Conservation (phyloP, 2,888 invertebrate species). For the Hartigia nigra region DNA sequence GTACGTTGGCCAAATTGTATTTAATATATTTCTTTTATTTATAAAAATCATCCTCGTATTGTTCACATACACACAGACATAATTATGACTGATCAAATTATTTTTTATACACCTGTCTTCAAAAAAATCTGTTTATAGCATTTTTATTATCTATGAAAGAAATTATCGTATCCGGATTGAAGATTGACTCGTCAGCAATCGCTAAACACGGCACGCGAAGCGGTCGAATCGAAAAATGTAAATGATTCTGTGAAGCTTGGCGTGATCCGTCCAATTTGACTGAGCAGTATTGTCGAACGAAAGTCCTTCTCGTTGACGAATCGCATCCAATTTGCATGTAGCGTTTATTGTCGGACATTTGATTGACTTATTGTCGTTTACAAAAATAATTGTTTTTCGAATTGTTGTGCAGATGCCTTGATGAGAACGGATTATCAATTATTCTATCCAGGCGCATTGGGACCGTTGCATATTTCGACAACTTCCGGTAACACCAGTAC, state of each 20-base stretch:
- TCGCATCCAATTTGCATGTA: slow-evolving; percentile 16
- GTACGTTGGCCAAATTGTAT: slow-evolving; percentile 30
- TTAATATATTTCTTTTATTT: slow-evolving; percentile 8
- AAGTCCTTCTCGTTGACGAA: slow-evolving; percentile 15
- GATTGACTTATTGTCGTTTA: background rate
- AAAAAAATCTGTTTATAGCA: background rate
- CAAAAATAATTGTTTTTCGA: background rate
- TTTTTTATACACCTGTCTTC: slow-evolving; percentile 46
- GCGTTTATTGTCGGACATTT: background rate
- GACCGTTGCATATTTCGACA: slow-evolving; percentile 59
- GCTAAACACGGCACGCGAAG: slow-evolving; percentile 34
- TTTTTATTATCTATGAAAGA: background rate
- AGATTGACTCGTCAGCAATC: slow-evolving; percentile 51
- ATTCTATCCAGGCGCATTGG: slow-evolving; percentile 62
- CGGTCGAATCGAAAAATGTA: slow-evolving; percentile 3
- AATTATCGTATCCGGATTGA: slow-evolving; percentile 9
- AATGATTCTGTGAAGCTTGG: background rate
- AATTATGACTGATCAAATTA: background rate
- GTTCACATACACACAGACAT: background rate
- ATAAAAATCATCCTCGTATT: background rate
- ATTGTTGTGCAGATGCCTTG: slow-evolving; percentile 48
- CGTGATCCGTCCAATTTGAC: slow-evolving; percentile 34
- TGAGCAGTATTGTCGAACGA: background rate
- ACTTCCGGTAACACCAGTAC: slow-evolving; percentile 42
- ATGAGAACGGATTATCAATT: slow-evolving; percentile 62